phyloP scores from a whole-genome alignment of 2,888 invertebrate species.

The Spisula subtruncata region DNA sequence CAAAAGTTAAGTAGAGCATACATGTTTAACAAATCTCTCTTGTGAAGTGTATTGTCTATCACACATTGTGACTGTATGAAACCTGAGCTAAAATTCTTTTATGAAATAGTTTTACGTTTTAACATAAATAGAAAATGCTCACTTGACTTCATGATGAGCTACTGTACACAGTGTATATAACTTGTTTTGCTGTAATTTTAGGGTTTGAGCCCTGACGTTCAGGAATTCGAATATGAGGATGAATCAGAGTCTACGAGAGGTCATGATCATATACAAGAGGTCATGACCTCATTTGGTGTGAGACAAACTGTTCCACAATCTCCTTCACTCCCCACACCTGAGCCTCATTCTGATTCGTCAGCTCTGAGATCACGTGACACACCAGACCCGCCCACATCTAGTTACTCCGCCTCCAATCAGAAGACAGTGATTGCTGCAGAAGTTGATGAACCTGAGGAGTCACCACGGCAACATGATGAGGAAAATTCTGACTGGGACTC shows the following conservation, averaged over 20 bases:
- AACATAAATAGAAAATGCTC: too few species aligned
- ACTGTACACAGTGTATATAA: too few species aligned
- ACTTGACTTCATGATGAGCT: too few species aligned
- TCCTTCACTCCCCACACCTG: constrained; percentile 54
- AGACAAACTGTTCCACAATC: constrained; percentile 30
- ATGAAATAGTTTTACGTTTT: too few species aligned
- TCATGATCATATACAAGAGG: constrained; percentile 56
- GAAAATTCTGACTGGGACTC: constrained; percentile 77
- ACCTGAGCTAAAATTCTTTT: too few species aligned
- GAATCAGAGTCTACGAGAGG: constrained; percentile 66
- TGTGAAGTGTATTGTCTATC: too few species aligned
- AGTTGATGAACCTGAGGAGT: constrained; percentile 47
- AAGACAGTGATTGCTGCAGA: constrained; percentile 62
- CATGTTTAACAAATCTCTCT: too few species aligned
- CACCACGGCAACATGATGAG: constrained; percentile 39
- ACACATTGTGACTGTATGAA: too few species aligned
- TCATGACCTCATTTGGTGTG: constrained; percentile 59
- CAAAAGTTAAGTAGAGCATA: too few species aligned
- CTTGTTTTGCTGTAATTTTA: background rate
- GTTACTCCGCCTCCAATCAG: constrained; percentile 55
- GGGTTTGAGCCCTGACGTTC: constrained; percentile 54
- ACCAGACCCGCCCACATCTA: constrained; percentile 62
- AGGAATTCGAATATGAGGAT: constrained; percentile 66
- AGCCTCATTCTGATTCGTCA: constrained; percentile 58
- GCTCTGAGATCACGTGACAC: constrained; percentile 60